phyloP scores from a whole-genome alignment of 2,888 invertebrate genomes.

The Ochropleura leucogaster region DNA sequence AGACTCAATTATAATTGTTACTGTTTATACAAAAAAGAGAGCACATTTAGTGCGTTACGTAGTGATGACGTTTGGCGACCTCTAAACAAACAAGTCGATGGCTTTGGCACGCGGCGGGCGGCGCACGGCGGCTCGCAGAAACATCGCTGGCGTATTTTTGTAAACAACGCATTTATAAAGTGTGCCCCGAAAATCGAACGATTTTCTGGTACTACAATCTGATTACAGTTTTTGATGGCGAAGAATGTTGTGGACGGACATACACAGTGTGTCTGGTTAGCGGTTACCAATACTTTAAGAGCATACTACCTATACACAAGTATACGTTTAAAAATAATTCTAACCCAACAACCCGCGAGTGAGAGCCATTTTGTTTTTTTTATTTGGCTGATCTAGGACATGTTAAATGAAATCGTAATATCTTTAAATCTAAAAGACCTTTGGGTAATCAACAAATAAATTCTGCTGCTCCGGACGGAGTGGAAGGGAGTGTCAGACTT shows the following conservation, averaged over 20 bases:
- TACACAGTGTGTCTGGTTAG: too few relatives aligned
- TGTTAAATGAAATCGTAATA: too few relatives aligned
- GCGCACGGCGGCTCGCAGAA: constrained; percentile 19
- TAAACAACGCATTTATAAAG: constrained; percentile 58
- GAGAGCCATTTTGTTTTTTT: too few relatives aligned
- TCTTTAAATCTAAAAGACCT: too few relatives aligned
- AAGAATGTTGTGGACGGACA: neutral
- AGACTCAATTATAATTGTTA: constrained; percentile 6
- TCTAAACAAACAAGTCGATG: constrained; percentile 51
- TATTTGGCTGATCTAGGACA: too few relatives aligned
- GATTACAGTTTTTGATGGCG: constrained; percentile 13
- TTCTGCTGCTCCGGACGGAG: too few relatives aligned
- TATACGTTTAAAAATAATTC: too few relatives aligned
- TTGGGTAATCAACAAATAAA: too few relatives aligned
- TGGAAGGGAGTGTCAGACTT: too few relatives aligned
- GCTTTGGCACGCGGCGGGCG: constrained; percentile 49
- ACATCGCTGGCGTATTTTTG: constrained; percentile 53
- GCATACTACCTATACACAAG: too few relatives aligned
- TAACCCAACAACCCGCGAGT: too few relatives aligned
- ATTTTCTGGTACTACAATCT: constrained; percentile 1
- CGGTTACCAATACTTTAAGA: too few relatives aligned
- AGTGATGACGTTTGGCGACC: constrained; percentile 38
- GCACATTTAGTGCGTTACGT: constrained; percentile 31
- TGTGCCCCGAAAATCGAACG: constrained; percentile 22
- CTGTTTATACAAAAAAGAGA: constrained; percentile 23